Evolutionary conservation across 2,888 invertebrate genomes (phyloP).

Genomic region (Sarcophaga subvicina): DNA sequence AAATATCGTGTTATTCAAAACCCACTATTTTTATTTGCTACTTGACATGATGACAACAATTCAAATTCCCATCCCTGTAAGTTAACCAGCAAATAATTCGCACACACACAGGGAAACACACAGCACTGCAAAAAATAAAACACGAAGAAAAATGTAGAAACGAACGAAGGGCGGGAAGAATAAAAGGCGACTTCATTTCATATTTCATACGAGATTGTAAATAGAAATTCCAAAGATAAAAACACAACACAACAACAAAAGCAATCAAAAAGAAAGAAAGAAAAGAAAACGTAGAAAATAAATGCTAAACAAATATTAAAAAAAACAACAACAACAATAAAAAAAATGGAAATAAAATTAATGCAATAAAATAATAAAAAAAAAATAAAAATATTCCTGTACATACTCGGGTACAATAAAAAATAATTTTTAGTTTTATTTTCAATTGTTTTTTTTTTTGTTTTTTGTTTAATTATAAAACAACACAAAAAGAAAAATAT

Average conservation of each 20-base stretch:
- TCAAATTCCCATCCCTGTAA: too few species aligned
- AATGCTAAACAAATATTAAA: slow-evolving; percentile 62
- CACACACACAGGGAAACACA: too few species aligned
- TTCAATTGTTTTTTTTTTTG: neutral
- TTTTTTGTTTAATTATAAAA: slow-evolving; percentile 24
- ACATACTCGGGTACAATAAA: too few species aligned
- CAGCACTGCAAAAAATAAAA: neutral
- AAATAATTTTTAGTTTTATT: too few species aligned
- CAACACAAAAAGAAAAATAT: neutral
- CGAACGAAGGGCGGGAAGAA: neutral
- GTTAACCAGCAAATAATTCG: too few species aligned
- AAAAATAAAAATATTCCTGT: neutral
- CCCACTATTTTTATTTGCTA: too few species aligned
- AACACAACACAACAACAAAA: slow-evolving; percentile 66
- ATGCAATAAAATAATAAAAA: slow-evolving; percentile 38
- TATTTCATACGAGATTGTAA: slow-evolving; percentile 74
- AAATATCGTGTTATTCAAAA: too few species aligned
- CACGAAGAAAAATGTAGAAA: neutral
- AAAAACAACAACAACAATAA: neutral
- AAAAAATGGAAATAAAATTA: slow-evolving; percentile 59
- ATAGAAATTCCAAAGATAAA: slow-evolving; percentile 79
- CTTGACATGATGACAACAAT: too few species aligned
- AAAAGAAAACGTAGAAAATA: slow-evolving; percentile 48
- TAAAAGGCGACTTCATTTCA: slow-evolving; percentile 24
- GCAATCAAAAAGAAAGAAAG: slow-evolving; percentile 32